Base-by-base conservation (phyloP, 2,113 vertebrate species). In the Mustela nigripes region DNA sequence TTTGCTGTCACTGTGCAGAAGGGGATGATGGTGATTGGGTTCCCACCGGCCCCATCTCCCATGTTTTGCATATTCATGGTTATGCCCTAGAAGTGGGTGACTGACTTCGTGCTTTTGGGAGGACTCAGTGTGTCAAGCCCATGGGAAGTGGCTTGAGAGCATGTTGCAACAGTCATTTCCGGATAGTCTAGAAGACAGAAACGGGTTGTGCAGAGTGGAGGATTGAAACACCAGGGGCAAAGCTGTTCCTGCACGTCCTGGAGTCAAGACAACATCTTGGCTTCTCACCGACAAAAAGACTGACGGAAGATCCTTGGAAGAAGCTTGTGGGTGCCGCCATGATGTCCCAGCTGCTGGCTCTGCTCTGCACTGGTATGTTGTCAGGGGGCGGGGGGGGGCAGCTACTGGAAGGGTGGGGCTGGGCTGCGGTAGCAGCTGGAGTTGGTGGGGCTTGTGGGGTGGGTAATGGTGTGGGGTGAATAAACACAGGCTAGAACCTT, bases 331-430 rank as follows among this genome's bases (percentile, higher is more conserved):
- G 4, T 6, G 10, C 26, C 15, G 7, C 31, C 33, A 95, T 80
- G 94, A 10, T 5, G 24, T 26, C 28, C 50, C 53, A 11, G 1
- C 10, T 69, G 26, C 42, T 92, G 73, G 36, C 28, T 14, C n/a
- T 87, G 73, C 15, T 87, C 26, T 63, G 33, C 7, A 14, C 60
- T 4, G 89, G 94, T 87, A 6, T 81, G 74, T 53, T 21, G 14
- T 48, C 3, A 7, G 7, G 8, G 5, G 8, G 10, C 2, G 42
- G 42, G 8, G 42, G 8, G 10, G 10, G 6, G 28, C 15, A 12
- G 19, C 19, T 18, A 6, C 62, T 48, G 21, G 1, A 14, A 11
- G 45, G 48, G 45, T 21, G 15, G 31, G 4, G 45, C 2, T 0
- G 12, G 60, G 45, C 26, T 24, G 6, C 33, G n/a, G 28, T 16